Percentiles rank a stretch among this genome's conserved stretches.
Evolutionary conservation across 2,113 vertebrate genomes (phyloP).

Genomic region (Otus sunia): DNA sequence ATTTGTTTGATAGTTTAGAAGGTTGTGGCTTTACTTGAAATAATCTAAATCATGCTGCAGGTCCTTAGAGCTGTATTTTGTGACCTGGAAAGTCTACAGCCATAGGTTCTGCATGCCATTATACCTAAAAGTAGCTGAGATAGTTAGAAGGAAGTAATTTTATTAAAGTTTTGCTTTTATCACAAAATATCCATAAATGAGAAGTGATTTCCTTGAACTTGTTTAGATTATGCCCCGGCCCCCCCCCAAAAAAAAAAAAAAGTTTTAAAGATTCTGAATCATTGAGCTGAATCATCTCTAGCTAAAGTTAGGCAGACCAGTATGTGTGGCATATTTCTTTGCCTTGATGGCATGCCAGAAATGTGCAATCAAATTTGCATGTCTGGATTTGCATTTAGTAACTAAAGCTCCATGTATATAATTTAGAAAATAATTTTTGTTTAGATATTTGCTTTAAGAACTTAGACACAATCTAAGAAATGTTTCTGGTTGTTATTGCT

Average conservation of each 20-base stretch:
- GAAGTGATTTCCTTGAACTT: not conserved
- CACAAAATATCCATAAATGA: not conserved
- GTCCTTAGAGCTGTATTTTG: not conserved
- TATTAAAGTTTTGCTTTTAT: not conserved
- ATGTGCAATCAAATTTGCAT: slow-evolving; percentile 10
- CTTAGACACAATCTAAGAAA: not conserved
- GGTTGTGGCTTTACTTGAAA: not conserved
- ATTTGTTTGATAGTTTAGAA: not conserved
- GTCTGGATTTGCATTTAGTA: slow-evolving; percentile 24
- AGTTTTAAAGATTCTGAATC: not conserved
- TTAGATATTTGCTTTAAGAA: not conserved
- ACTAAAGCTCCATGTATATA: not conserved
- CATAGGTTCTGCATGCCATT: not conserved
- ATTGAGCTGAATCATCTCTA: not conserved
- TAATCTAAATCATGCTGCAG: not conserved
- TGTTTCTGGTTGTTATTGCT: not conserved
- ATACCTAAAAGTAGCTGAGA: not conserved
- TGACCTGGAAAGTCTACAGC: not conserved
- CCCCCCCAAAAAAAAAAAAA: not conserved
- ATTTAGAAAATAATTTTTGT: not conserved
- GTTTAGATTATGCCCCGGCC: not conserved
- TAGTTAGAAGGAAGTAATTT: not conserved
- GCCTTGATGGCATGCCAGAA: slow-evolving; percentile 13
- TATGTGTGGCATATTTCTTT: not conserved
- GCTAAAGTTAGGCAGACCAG: not conserved